Conservation (phyloP, 2,888 invertebrate genomes). For the Apotomis betuletana region DNA sequence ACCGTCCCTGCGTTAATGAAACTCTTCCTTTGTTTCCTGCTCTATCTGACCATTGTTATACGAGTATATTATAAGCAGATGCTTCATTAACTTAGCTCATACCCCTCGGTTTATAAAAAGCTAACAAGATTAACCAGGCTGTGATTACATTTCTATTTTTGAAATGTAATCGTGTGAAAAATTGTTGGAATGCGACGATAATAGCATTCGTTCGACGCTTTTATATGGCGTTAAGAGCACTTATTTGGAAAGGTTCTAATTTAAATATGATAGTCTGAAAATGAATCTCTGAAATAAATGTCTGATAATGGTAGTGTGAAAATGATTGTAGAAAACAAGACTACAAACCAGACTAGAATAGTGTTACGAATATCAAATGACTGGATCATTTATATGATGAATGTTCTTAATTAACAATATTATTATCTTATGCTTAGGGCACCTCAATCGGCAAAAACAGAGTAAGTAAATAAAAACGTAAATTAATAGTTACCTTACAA, state of each 20-base stretch:
- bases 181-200: not conserved
- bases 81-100: slow-evolving; percentile 38
- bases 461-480: too few species aligned
- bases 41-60: slow-evolving; percentile 44
- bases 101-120: slow-evolving; percentile 29
- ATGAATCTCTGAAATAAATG: too few species aligned
- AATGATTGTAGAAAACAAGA: too few species aligned
- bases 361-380: too few species aligned
- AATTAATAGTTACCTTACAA: not conserved
- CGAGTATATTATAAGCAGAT: slow-evolving; percentile 33
- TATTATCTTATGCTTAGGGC: too few species aligned
- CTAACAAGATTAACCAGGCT: slow-evolving; percentile 11
- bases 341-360: too few species aligned
- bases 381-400: too few species aligned
- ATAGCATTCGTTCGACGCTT: not conserved
- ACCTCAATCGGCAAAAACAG: too few species aligned
- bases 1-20: slow-evolving; percentile 62
- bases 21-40: slow-evolving; percentile 60
- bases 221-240: not conserved
- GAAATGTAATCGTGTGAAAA: not conserved
- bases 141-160: not conserved
- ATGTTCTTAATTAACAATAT: too few species aligned
- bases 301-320: too few species aligned
- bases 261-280: not conserved
- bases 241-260: not conserved